Conservation (phyloP, 30 jellyfish, hydroid and myxozoan species). For the Aurelia sp. region DNA sequence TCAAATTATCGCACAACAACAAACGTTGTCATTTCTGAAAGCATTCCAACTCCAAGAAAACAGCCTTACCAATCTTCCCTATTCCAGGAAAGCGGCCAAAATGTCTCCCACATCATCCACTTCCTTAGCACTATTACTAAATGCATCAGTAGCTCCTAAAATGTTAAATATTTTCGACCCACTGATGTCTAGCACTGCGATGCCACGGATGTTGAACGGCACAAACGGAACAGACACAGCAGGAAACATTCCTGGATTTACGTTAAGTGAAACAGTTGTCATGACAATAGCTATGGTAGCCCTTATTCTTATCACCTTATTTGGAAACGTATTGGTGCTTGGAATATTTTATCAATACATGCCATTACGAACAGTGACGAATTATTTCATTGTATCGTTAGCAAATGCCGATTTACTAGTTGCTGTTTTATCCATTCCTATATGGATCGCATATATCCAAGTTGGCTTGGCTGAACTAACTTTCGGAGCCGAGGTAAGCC, state of each 20-base stretch:
- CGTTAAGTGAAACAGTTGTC: constrained; percentile 23
- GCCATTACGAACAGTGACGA: constrained; percentile 80
- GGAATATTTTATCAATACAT: constrained; percentile 68
- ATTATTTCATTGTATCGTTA: constrained; percentile 67
- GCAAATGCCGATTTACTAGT: constrained; percentile 77
- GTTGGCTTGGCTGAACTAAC: constrained; percentile 30
- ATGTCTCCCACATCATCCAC: no score
- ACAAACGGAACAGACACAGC: neutral
- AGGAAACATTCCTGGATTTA: constrained; percentile 7
- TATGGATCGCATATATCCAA: constrained; percentile 69
- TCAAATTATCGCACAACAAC: no score
- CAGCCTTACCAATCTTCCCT: no score
- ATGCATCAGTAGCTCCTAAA: no score
- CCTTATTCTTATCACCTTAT: constrained; percentile 42
- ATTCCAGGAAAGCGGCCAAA: no score
- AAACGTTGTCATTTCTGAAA: no score
- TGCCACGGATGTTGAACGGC: no score
- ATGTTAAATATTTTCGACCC: no score
- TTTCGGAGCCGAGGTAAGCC: constrained; percentile 55
- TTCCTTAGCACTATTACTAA: no score
- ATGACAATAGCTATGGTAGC: constrained; percentile 54
- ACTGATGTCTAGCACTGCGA: no score
- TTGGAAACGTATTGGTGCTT: constrained; percentile 69
- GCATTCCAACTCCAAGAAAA: no score
- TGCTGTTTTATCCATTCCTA: constrained; percentile 67